Evolutionary conservation across 23 tunicate genomes (phyloP).

Genomic region (Styela plicata): DNA sequence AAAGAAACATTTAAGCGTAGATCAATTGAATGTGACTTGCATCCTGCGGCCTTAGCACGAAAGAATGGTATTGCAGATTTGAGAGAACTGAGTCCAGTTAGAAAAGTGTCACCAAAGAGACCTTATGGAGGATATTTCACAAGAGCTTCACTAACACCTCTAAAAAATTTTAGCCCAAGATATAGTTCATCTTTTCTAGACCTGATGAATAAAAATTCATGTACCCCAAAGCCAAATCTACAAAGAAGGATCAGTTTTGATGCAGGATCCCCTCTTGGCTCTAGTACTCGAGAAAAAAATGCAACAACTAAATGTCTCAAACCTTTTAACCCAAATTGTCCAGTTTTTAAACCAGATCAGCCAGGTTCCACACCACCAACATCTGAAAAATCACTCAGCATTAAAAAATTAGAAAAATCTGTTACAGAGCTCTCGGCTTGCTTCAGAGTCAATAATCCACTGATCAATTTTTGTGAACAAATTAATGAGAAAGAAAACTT

Average conservation of each 20-base stretch:
- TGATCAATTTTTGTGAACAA: background rate
- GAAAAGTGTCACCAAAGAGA: background rate
- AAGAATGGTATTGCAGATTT: constrained; percentile 27
- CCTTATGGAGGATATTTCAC: constrained; percentile 17
- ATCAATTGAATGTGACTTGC: constrained; percentile 46
- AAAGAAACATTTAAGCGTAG: constrained; percentile 22
- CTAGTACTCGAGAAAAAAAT: background rate
- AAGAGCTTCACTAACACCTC: background rate
- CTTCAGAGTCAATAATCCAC: background rate
- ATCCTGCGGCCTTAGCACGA: constrained; percentile 48
- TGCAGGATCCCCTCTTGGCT: constrained; percentile 1
- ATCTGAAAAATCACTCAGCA: background rate
- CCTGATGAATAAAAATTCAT: background rate
- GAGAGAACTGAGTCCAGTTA: constrained; percentile 17
- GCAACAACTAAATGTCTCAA: background rate
- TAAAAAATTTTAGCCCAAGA: background rate
- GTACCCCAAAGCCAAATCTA: background rate
- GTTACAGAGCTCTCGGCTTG: background rate
- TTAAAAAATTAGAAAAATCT: background rate
- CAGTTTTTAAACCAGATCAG: background rate
- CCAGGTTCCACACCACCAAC: constrained; percentile 18
- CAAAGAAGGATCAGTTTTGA: constrained; percentile 13
- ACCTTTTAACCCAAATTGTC: background rate
- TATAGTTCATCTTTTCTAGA: background rate
- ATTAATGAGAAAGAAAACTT: background rate